Percentiles rank a stretch among this genome's conserved stretches.
phyloP scores from a whole-genome alignment of 2,113 vertebrate genomes.

The Glareola pratincola region DNA sequence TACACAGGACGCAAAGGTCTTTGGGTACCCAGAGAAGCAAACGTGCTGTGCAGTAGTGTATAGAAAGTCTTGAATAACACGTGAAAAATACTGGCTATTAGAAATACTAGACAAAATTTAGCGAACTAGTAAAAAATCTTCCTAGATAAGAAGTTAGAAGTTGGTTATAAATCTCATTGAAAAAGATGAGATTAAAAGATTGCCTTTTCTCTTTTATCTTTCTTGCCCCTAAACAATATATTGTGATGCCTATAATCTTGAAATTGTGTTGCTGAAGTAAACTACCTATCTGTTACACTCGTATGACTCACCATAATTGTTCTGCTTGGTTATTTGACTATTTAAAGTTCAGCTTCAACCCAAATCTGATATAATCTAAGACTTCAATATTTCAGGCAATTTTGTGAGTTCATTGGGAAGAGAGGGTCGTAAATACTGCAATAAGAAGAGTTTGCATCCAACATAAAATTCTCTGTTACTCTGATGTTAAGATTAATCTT shows the following conservation, averaged over 20 bases:
- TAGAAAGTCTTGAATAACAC: neutral
- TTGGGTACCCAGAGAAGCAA: neutral
- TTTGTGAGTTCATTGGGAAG: neutral
- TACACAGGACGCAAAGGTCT: neutral
- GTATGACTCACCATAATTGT: neutral
- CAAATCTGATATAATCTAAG: neutral
- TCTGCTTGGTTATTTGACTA: neutral
- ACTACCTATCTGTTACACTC: neutral
- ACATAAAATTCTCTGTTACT: neutral
- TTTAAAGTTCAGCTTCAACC: neutral
- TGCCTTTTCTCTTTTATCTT: neutral
- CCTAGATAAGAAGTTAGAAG: neutral
- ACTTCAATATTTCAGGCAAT: neutral
- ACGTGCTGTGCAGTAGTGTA: neutral
- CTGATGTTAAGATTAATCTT: neutral
- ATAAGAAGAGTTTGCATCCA: neutral
- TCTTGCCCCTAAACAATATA: neutral
- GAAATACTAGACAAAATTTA: neutral
- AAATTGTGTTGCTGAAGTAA: neutral
- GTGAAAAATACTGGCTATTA: neutral
- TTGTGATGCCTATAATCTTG: neutral
- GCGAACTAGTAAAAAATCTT: neutral
- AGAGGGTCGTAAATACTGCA: neutral
- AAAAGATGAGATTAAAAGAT: neutral
- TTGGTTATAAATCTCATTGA: neutral